A percentile compares a stretch with the other conserved stretches of the same genome.
phyloP scores from a whole-genome alignment of 2,113 vertebrate genomes.

The Pollimyrus isidori region DNA sequence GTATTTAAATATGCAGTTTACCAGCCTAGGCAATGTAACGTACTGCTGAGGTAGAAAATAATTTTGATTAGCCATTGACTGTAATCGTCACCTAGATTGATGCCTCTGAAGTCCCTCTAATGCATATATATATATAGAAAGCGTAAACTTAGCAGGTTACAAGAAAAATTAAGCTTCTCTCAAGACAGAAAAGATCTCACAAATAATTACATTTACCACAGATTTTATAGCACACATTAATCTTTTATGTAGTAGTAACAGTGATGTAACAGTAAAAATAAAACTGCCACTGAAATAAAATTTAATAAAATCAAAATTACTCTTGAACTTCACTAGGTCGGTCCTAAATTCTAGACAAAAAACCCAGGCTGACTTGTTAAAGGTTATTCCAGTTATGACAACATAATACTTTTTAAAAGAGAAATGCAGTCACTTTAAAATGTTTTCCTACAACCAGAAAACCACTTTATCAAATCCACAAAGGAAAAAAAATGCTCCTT shows the following conservation, averaged over 20 bases:
- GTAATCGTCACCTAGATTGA: background rate
- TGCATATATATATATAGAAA: background rate
- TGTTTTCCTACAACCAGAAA: background rate
- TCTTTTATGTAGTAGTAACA: background rate
- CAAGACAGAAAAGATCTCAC: background rate
- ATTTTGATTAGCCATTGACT: background rate
- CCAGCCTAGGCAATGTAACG: background rate
- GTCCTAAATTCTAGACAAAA: background rate
- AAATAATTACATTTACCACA: background rate
- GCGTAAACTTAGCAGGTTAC: background rate
- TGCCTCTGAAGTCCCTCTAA: background rate
- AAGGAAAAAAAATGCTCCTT: background rate
- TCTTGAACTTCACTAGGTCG: background rate
- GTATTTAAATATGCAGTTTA: background rate
- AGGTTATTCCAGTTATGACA: background rate
- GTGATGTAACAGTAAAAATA: background rate
- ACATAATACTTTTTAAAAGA: background rate
- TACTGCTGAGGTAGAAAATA: background rate
- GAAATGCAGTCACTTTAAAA: background rate
- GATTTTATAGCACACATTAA: background rate
- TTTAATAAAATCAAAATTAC: background rate
- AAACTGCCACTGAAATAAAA: background rate
- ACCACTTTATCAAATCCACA: conserved; percentile 2
- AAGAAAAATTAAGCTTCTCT: background rate
- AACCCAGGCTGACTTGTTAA: conserved; percentile 1